Percentiles rank a stretch among this genome's conserved stretches.
Conservation (phyloP, 2,888 invertebrate genomes). For the Brachycybe producta region DNA sequence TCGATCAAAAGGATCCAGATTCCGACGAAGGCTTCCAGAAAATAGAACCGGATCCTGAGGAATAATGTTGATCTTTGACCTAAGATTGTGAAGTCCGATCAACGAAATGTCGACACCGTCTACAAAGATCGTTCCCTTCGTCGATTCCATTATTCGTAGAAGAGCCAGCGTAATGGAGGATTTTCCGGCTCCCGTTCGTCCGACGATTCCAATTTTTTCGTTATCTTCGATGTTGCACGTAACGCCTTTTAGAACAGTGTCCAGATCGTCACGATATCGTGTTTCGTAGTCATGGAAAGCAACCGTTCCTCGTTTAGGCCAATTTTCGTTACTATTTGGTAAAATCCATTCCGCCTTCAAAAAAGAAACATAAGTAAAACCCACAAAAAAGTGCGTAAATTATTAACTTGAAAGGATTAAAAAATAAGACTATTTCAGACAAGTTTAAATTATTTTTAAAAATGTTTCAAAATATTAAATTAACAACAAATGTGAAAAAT, state of each 20-base stretch:
- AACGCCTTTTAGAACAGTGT: slow-evolving; percentile 57
- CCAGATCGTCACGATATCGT: slow-evolving; percentile 29
- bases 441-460: not conserved
- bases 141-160: slow-evolving; percentile 79
- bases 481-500: too few relatives aligned
- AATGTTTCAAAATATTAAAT: too few relatives aligned
- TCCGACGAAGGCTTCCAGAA: slow-evolving; percentile 77
- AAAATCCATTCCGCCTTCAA: not conserved
- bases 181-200: slow-evolving; percentile 47
- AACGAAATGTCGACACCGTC: slow-evolving; percentile 67
- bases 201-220: slow-evolving; percentile 46
- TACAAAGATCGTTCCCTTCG: slow-evolving; percentile 64
- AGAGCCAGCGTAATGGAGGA: slow-evolving; percentile 74
- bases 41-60: slow-evolving; percentile 78
- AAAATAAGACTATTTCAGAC: too few relatives aligned
- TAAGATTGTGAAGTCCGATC: slow-evolving; percentile 46
- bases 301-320: slow-evolving; percentile 31
- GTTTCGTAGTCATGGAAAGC: slow-evolving; percentile 26
- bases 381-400: too few relatives aligned
- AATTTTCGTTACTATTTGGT: slow-evolving; percentile 20
- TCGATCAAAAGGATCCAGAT: slow-evolving; percentile 76
- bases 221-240: slow-evolving; percentile 62
- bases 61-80: slow-evolving; percentile 33
- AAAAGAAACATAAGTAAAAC: too few relatives aligned
- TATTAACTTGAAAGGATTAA: too few relatives aligned